Evolutionary conservation across 2,888 invertebrate species (phyloP), one percentile per base, ranked within the genome.

Genomic region (Hirudinaria manillensis): DNA sequence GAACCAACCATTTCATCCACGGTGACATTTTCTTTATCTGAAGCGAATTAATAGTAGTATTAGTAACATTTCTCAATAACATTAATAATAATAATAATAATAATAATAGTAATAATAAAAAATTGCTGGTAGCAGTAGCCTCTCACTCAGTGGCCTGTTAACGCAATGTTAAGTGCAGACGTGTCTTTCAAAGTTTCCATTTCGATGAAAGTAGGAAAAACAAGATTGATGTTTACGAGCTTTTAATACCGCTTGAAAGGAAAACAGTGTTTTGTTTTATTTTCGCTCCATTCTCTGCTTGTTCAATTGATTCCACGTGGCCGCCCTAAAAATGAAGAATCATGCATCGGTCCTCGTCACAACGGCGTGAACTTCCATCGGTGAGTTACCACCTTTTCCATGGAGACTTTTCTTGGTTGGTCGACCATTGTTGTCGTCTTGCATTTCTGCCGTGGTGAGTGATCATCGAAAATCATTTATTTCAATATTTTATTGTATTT

Each of bases 221-320:
- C 45, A 45, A 16, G 45, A 45, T 45, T 45, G 45, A 45, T 45
- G 45, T 45, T 45, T 45, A 45, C 16, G 45, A 61, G 24, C 21
- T 27, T 61, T 61, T 61, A 61, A 27, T 61, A 61, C 29, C 61
- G 61, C n/a, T 29, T 61, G 24, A 24, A 61, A 61, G 29, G 61
- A 61, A 61, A 61, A 61, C 61, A 61, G 13, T 27, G 29, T 61
- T 61, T 61, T 61, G 29, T 61, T 27, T 61, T 61, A 27, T 4
- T 61, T 61, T 61, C 29, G 4, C 61, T 24, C 61, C 29, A 24
- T 29, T 27, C 24, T 29, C 24, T 61, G 61, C 61, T 61, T 61
- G 61, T 61, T 61, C 61, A 61, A 61, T 61, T 61, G 61, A 61
- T 61, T 61, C 29, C 61, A 61, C 61, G 21, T 29, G 61, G 29